A percentile compares a stretch with the other conserved stretches of the same genome.
phyloP scores from a whole-genome alignment of 2,113 vertebrate species.

The Danio rerio region GRCz12tu NC_133178.1:32937501-32938000 shows the following conservation, averaged over 20 bases:
- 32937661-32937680: too few species aligned
- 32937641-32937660: too few species aligned
- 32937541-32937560: too few species aligned
- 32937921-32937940: conserved; percentile 39
- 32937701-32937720: too few species aligned
- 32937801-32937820: neutral
- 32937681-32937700: too few species aligned
- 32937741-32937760: neutral
- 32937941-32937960: neutral
- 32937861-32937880: conserved; percentile 56
- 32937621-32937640: too few species aligned
- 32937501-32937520: too few species aligned
- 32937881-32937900: conserved; percentile 17
- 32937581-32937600: too few species aligned
- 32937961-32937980: conserved; percentile 37
- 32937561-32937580: too few species aligned
- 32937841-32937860: neutral
- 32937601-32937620: too few species aligned
- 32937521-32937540: too few species aligned
- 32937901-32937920: conserved; percentile 50
- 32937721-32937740: too few species aligned
- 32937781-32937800: neutral
- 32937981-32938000: conserved; percentile 41
- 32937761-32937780: neutral
- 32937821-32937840: neutral